A percentile compares a stretch with the other conserved stretches of the same genome.
phyloP scores from a whole-genome alignment of 53 echinoderm and acorn worm genomes.

The Temnopleurus reevesii region DNA sequence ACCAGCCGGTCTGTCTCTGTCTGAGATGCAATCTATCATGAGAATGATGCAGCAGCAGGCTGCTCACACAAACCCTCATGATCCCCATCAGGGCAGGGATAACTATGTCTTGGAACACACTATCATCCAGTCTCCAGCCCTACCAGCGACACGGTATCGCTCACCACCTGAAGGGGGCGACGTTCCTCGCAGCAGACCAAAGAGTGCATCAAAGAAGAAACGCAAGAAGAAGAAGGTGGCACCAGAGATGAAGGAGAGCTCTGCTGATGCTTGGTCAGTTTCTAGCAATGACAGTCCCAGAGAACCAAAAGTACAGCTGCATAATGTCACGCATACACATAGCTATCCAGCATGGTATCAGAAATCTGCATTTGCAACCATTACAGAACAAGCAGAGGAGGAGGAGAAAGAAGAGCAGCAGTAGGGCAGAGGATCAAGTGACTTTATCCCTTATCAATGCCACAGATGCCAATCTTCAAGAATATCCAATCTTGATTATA shows the following conservation, averaged over 20 bases:
- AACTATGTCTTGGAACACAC: conserved; percentile 45
- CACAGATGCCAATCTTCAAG: too few species aligned
- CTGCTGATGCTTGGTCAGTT: neutral
- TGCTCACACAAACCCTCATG: neutral
- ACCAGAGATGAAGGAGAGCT: neutral
- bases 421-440: neutral
- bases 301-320: neutral
- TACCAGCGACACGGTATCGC: neutral
- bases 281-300: neutral
- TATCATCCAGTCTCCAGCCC: neutral
- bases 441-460: too few species aligned
- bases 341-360: conserved; percentile 36
- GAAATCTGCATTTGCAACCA: conserved; percentile 34
- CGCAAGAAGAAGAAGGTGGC: conserved; percentile 47
- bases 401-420: conserved; percentile 5
- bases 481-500: too few species aligned
- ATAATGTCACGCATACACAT: neutral
- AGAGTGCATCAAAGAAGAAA: conserved; percentile 14
- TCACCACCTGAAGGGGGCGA: conserved; percentile 46
- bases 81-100: neutral
- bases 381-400: conserved; percentile 34
- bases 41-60: neutral
- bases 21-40: conserved; percentile 37
- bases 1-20: neutral
- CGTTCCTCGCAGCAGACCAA: conserved; percentile 2